Base-by-base conservation (phyloP, 2,797 vertebrate genomes). In the Sylvilagus floridanus region DNA sequence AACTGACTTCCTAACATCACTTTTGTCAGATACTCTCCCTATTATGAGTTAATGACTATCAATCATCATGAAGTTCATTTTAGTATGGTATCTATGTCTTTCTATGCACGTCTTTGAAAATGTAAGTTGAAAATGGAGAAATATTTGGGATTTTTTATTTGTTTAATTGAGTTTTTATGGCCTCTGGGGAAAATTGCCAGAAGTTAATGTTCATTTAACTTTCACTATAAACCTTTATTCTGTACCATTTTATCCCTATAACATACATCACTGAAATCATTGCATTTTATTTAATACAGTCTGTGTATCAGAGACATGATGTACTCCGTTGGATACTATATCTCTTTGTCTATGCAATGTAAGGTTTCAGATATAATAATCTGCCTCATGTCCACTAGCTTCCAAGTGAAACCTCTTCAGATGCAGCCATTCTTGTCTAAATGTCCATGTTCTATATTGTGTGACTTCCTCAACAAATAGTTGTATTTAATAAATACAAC, bases 151-250 rank as follows among this genome's bases (percentile, higher is more conserved):
- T 57, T 57, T 57, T 57, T 57, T 57, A 9, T 79, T 75, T 83
- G 10, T 88, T 88, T 95, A 79, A 85, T 65, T 88, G 84, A 93
- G 35, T 72, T 88, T 86, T 86, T 86, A 79, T 83, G 32, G 11
- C 3, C 35, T 82, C 30, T 54, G 21, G 35, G 35, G 22, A 72
- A 73, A 88, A 90, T 77, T 73, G 60, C 26, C 62, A 90, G 71
- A 1, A 60, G 32, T 93, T 57, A 77, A 77, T 82, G 63, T 84
- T 86, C 54, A 30, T 88, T 37, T 66, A 60, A 93, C 7, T 90
- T 87, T 21, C 63, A 4, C 60, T 37, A 4, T 82, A 84, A 93
- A 66, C 66, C 26, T 93, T 91, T 71, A 63, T 72, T 57, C 68
- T 42, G 3, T 73, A 4, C 37, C 8, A 11, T 26, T 22, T 85